Evolutionary conservation across 2,797 vertebrate species (phyloP).

Genomic region (Eptatretus atami): DNA sequence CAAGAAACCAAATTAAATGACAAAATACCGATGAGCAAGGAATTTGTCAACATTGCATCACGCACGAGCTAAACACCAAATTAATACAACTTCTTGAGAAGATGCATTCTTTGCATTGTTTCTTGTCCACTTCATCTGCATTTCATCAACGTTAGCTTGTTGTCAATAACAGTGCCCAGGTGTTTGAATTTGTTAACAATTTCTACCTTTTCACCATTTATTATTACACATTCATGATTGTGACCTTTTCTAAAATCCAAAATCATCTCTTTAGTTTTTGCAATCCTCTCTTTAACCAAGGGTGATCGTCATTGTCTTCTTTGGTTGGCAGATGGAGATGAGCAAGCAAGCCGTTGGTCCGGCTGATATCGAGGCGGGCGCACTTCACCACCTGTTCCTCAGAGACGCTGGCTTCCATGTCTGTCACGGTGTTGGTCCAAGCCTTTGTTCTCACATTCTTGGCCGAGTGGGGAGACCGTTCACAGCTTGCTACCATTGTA

Average conservation of each 20-base stretch:
- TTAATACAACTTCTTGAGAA: too few relatives aligned
- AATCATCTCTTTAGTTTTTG: background rate
- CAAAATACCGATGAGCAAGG: too few relatives aligned
- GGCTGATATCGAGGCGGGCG: constrained; percentile 41
- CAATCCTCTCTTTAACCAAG: background rate
- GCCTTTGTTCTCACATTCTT: constrained; percentile 78
- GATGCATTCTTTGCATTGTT: too few relatives aligned
- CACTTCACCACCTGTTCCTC: constrained; percentile 19
- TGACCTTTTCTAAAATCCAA: constrained; percentile 8
- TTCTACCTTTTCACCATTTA: background rate
- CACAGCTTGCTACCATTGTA: constrained; percentile 81
- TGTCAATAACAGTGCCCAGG: background rate
- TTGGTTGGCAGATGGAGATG: constrained; percentile 33
- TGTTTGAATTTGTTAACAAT: background rate
- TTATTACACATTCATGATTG: constrained; percentile 1
- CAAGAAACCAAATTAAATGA: too few relatives aligned
- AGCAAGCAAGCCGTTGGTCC: constrained; percentile 46
- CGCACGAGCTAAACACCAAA: too few relatives aligned
- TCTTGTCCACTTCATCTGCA: too few relatives aligned
- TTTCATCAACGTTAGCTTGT: background rate
- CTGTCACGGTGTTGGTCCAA: constrained; percentile 82
- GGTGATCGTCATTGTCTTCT: too few relatives aligned
- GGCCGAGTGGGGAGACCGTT: constrained; percentile 93
- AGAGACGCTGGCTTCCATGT: constrained; percentile 44
- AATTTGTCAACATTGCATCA: too few relatives aligned